phyloP scores from a whole-genome alignment of 2,888 invertebrate genomes.

The Acronicta aceris region DNA sequence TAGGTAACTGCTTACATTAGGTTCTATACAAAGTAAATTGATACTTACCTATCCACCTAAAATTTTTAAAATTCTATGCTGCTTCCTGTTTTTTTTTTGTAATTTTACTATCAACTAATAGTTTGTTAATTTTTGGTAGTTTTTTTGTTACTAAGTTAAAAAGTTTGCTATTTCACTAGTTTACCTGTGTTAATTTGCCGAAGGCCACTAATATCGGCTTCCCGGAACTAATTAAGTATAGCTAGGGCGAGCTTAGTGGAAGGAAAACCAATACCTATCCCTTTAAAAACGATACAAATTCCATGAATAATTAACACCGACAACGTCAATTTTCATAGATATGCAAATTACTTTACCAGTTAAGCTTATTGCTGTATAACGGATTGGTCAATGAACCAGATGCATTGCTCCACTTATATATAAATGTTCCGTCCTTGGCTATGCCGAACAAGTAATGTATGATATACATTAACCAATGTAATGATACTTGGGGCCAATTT shows the following conservation, averaged over 20 bases:
- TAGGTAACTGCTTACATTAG: too few relatives aligned
- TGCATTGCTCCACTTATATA: conserved; percentile 11
- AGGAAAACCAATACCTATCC: conserved; percentile 26
- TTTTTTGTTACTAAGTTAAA: too few relatives aligned
- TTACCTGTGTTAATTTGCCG: conserved; percentile 18
- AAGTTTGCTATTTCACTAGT: conserved; percentile 11
- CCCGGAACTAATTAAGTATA: conserved; percentile 25
- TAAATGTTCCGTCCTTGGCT: not conserved
- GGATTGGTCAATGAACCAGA: not conserved
- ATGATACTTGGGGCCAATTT: conserved; percentile 14
- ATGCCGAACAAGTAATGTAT: conserved; percentile 6
- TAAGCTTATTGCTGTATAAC: conserved; percentile 10
- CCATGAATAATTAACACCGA: conserved; percentile 53
- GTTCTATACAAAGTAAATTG: too few relatives aligned
- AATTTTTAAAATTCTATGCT: too few relatives aligned
- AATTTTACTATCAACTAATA: too few relatives aligned
- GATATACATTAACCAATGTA: not conserved
- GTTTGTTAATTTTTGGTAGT: too few relatives aligned
- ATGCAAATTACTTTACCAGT: conserved; percentile 50
- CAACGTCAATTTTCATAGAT: conserved; percentile 41
- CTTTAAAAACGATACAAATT: conserved; percentile 27
- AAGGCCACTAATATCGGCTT: conserved; percentile 23
- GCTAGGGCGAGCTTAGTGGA: conserved; percentile 13
- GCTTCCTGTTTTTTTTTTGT: too few relatives aligned
- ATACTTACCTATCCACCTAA: too few relatives aligned